These are phyloP conservation scores for Phyllotis vaccarum DNA, from an alignment of 2,797 vertebrate species.

Conservation along the genomic window DNA sequence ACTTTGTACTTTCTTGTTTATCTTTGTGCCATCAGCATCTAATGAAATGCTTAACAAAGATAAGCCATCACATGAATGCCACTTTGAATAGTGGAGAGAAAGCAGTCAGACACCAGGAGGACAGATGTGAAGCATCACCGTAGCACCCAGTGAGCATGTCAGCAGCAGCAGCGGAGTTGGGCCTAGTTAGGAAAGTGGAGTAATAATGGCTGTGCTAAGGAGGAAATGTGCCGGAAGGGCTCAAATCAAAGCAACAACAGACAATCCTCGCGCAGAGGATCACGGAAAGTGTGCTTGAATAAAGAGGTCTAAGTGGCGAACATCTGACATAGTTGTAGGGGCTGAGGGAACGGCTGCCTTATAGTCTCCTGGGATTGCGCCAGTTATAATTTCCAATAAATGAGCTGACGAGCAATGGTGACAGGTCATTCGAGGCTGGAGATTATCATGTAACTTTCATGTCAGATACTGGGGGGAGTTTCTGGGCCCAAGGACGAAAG, in stretches of 20 bases:
- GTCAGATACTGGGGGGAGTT: background rate
- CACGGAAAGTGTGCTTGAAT: background rate
- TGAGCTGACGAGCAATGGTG: background rate
- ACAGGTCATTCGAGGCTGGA: background rate
- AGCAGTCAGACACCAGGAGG: background rate
- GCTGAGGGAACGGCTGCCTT: conserved; percentile 24
- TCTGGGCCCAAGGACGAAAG: background rate
- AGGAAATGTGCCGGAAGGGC: background rate
- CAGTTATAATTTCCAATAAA: background rate
- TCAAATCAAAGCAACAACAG: background rate
- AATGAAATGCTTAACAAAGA: background rate
- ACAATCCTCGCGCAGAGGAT: background rate
- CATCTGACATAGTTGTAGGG: conserved; percentile 27
- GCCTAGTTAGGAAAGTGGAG: background rate
- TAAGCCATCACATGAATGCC: background rate
- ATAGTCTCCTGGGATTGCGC: background rate
- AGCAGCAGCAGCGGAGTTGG: accelerated
- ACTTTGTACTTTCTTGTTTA: background rate
- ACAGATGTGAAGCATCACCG: background rate
- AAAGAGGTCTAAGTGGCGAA: background rate
- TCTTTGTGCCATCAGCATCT: background rate
- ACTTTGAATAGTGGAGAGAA: background rate
- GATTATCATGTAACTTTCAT: background rate
- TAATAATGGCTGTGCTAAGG: background rate
- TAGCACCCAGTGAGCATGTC: background rate